Evolutionary conservation across 2,797 vertebrate species (phyloP).

Genomic region (Spinus pinus): DNA sequence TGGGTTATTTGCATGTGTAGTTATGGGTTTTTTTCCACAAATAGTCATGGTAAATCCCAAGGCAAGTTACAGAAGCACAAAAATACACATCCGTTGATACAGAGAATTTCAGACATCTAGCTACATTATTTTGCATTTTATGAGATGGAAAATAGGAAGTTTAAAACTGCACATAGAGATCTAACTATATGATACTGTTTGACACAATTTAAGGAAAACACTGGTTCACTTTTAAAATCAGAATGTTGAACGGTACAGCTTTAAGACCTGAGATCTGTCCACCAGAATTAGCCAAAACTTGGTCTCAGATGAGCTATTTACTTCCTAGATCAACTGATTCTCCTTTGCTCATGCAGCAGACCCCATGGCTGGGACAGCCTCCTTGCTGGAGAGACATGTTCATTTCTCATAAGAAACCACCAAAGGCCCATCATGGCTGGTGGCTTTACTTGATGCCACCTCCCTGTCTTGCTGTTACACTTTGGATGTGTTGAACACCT

Average conservation of each 20-base stretch:
- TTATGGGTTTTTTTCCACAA: neutral
- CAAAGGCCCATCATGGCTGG: neutral
- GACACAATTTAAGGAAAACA: neutral
- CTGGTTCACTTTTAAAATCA: neutral
- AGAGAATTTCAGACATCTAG: neutral
- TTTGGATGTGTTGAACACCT: neutral
- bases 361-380: neutral
- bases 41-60: constrained; percentile 17
- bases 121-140: neutral
- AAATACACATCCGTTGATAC: neutral
- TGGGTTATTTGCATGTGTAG: neutral
- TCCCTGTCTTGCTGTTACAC: neutral
- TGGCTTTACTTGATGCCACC: neutral
- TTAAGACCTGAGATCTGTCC: neutral
- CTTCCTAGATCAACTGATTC: neutral
- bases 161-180: neutral
- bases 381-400: neutral
- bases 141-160: neutral
- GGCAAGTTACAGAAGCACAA: neutral
- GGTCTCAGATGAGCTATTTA: neutral
- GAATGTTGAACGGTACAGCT: neutral
- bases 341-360: neutral
- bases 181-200: neutral
- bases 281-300: neutral
- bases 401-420: neutral